Evolutionary conservation across 2,113 vertebrate species (phyloP).

Genomic region (Nycticryphes semicollaris): DNA sequence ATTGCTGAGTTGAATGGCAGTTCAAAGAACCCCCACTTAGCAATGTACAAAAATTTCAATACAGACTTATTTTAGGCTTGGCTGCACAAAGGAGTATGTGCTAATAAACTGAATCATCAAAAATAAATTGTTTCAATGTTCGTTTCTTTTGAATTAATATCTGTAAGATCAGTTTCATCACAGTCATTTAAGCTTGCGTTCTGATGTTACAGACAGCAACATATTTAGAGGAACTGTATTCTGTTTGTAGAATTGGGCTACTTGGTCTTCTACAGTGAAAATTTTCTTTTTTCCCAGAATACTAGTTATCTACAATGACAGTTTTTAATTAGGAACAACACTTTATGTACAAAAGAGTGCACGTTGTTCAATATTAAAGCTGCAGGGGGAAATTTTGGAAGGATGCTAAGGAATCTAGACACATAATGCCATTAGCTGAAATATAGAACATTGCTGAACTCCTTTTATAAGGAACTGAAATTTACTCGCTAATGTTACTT

Average conservation of each 20-base stretch:
- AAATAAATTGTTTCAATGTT: not conserved
- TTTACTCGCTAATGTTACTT: not conserved
- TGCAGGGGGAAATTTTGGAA: not conserved
- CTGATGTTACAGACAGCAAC: not conserved
- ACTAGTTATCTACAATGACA: not conserved
- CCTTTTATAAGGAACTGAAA: not conserved
- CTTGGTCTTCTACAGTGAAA: not conserved
- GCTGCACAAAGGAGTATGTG: not conserved
- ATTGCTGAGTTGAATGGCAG: slow-evolving; percentile 6
- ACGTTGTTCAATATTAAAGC: not conserved
- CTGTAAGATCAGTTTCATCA: not conserved
- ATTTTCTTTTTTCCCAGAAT: not conserved
- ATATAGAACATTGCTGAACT: not conserved
- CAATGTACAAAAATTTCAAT: not conserved
- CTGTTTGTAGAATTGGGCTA: not conserved
- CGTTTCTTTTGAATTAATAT: not conserved
- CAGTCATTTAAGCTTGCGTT: not conserved
- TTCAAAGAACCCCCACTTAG: not conserved
- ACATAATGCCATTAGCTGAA: not conserved
- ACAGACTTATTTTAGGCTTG: slow-evolving; percentile 9
- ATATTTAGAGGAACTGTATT: not conserved
- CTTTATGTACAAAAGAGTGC: not conserved
- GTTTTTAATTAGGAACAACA: not conserved
- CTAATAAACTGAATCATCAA: slow-evolving; percentile 4
- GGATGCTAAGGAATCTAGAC: not conserved